Evolutionary conservation across 2,888 invertebrate species (phyloP).

Genomic region (Netelia virgata): DNA sequence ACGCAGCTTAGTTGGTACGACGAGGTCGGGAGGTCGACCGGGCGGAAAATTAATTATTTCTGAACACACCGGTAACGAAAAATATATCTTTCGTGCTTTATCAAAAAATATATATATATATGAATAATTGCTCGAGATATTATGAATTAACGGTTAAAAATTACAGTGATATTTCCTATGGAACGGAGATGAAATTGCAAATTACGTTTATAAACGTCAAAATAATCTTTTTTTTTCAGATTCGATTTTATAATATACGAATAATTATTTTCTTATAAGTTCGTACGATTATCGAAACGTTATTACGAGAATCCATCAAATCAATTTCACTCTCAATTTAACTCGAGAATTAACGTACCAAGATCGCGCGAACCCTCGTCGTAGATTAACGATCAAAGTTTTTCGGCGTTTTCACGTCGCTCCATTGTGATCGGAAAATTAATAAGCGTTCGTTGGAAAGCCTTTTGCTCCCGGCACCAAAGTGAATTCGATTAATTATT

Average conservation of each 20-base stretch:
- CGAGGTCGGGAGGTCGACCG: constrained; percentile 33
- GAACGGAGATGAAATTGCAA: constrained; percentile 5
- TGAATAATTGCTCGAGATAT: neutral
- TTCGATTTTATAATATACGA: neutral
- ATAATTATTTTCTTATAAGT: too few relatives aligned
- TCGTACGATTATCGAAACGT: neutral
- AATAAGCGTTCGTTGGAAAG: constrained; percentile 11
- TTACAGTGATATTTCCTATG: neutral
- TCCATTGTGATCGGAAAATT: constrained; percentile 33
- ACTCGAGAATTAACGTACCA: neutral
- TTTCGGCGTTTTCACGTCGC: neutral
- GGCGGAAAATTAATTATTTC: constrained; percentile 65
- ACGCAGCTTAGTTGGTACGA: constrained; percentile 51
- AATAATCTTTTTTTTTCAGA: neutral
- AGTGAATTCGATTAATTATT: constrained; percentile 21
- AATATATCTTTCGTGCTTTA: constrained; percentile 37
- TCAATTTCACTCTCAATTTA: neutral
- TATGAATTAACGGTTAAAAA: constrained; percentile 17
- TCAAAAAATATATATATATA: constrained; percentile 6
- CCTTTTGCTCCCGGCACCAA: constrained; percentile 7
- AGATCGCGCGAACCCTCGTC: neutral
- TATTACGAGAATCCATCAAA: neutral
- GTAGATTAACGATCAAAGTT: constrained; percentile 50
- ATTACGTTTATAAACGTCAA: neutral
- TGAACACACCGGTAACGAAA: constrained; percentile 41